phyloP scores from a whole-genome alignment of 2,797 vertebrate genomes.

The Falco biarmicus region DNA sequence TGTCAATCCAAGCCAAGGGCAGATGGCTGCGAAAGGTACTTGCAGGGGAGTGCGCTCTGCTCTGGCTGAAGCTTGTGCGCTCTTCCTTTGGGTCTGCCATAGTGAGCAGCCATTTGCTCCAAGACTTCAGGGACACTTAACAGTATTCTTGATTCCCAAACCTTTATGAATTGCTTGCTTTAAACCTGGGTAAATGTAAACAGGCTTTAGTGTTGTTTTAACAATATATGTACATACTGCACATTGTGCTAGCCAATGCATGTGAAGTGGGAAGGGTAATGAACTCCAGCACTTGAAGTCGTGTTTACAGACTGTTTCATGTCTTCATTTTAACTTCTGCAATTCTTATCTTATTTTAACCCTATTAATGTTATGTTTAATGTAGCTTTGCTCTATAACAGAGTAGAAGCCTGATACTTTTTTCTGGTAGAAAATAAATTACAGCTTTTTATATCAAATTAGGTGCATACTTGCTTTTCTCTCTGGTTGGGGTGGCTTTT shows the following conservation, averaged over 20 bases:
- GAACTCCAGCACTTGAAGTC: neutral
- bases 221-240: neutral
- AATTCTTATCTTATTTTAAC: neutral
- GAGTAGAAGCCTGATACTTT: neutral
- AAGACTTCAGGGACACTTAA: neutral
- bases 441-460: neutral
- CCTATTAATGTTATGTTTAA: neutral
- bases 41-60: neutral
- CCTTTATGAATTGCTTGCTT: neutral
- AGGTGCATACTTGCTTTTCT: neutral
- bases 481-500: neutral
- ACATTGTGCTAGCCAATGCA: too few relatives aligned
- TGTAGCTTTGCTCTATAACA: neutral
- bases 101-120: neutral
- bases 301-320: neutral
- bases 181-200: neutral
- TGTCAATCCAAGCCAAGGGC: neutral
- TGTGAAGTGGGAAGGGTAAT: too few relatives aligned
- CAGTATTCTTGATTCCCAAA: neutral
- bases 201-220: neutral
- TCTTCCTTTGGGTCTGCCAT: rapidly evolving
- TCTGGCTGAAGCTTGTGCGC: too few relatives aligned
- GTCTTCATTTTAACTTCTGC: neutral
- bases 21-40: neutral
- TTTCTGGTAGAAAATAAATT: neutral